Conservation (phyloP, 2,888 invertebrate genomes). For the Germaria angustata region DNA sequence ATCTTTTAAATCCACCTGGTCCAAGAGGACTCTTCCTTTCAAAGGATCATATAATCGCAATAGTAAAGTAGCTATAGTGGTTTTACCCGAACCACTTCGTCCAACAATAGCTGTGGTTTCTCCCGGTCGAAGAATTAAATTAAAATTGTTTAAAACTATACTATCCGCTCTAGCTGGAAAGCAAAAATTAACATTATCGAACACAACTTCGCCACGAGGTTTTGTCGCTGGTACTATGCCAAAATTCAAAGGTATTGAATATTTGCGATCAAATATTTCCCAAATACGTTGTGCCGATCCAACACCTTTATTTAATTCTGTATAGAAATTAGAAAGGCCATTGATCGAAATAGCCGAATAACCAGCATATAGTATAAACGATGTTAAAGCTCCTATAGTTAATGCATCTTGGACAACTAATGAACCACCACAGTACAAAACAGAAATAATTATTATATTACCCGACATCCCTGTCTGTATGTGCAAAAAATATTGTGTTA, state of each 20-base stretch:
- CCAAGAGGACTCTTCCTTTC: conserved; percentile 86
- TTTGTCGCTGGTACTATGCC: conserved; percentile 76
- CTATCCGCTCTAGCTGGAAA: conserved; percentile 85
- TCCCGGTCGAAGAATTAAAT: conserved; percentile 84
- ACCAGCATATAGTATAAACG: conserved; percentile 96
- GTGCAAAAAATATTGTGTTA: conserved; percentile 24
- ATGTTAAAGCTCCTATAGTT: conserved; percentile 93
- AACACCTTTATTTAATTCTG: conserved; percentile 94
- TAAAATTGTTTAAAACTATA: conserved; percentile 84
- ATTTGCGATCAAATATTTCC: conserved; percentile 91
- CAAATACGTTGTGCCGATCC: conserved; percentile 95
- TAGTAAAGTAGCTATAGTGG: conserved; percentile 91
- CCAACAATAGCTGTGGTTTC: conserved; percentile 91
- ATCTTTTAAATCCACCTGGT: conserved; percentile 87
- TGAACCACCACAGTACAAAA: conserved; percentile 94
- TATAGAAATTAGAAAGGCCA: conserved; percentile 95
- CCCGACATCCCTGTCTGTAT: conserved; percentile 91
- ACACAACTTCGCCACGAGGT: conserved; percentile 84
- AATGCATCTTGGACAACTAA: conserved; percentile 90
- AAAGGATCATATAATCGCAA: conserved; percentile 92
- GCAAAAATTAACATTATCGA: conserved; percentile 87
- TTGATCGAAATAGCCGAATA: conserved; percentile 95
- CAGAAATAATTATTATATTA: conserved; percentile 92
- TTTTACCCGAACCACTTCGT: conserved; percentile 96
- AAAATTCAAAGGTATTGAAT: conserved; percentile 85